A percentile compares a stretch with the other conserved stretches of the same genome.
Evolutionary conservation across 2,888 invertebrate species (phyloP).

Genomic region (Zelleria hepariella): DNA sequence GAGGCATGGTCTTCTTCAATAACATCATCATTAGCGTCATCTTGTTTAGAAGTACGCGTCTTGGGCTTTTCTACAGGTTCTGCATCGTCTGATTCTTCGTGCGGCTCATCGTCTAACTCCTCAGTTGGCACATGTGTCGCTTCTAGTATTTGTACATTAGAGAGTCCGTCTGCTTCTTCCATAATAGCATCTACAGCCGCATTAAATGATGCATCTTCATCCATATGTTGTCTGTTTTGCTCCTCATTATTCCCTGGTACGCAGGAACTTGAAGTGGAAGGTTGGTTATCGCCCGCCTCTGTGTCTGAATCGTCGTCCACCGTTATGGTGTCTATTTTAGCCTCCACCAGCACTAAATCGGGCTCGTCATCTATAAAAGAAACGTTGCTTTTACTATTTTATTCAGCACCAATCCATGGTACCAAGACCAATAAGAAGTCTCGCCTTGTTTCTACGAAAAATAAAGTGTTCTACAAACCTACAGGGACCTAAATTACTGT

Average conservation of each 20-base stretch:
- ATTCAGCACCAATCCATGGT: too few species aligned
- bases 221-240: constrained; percentile 4
- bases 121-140: constrained; percentile 14
- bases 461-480: too few species aligned
- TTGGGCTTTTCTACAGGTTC: too few species aligned
- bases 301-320: constrained; percentile 33
- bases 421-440: too few species aligned
- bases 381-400: too few species aligned
- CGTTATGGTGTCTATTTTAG: constrained; percentile 44
- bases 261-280: too few species aligned
- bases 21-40: not conserved
- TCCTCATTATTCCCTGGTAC: not conserved
- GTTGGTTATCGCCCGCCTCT: not conserved
- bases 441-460: too few species aligned
- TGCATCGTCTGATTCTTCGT: constrained; percentile 11
- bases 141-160: constrained; percentile 15
- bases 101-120: constrained; percentile 6
- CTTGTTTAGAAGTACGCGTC: too few species aligned
- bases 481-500: too few species aligned
- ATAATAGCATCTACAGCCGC: not conserved
- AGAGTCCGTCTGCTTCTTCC: constrained; percentile 14
- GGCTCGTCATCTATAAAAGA: constrained; percentile 27
- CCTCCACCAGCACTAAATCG: constrained; percentile 41
- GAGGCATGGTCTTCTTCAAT: not conserved
- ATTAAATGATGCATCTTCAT: not conserved